Evolutionary conservation across 1,140 invertebrate genomes (phyloP).

Genomic region (Solen grandis): DNA sequence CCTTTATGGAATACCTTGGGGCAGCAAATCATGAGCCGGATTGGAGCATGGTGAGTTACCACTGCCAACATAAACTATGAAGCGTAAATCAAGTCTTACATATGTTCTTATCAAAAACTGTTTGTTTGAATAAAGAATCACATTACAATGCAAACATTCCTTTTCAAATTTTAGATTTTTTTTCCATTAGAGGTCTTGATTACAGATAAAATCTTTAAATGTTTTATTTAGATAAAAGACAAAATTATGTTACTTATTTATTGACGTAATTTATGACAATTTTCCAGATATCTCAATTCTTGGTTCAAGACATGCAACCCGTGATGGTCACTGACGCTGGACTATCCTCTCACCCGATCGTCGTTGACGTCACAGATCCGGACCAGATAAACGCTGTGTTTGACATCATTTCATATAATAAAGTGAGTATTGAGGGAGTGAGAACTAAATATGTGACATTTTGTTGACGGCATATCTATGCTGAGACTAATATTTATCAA

Average conservation of each 20-base stretch:
- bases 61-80: too few species aligned
- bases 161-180: background rate
- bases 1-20: slow-evolving; percentile 88
- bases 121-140: background rate
- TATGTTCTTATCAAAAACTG: background rate
- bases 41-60: slow-evolving; percentile 86
- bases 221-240: too few species aligned
- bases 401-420: slow-evolving; percentile 74
- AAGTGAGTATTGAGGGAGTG: slow-evolving; percentile 56
- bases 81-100: background rate
- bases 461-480: background rate
- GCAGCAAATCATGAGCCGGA: slow-evolving; percentile 86
- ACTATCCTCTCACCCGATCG: slow-evolving; percentile 72
- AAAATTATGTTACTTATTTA: background rate
- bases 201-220: too few species aligned
- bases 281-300: slow-evolving; percentile 74
- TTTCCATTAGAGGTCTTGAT: too few species aligned
- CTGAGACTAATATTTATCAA: too few species aligned
- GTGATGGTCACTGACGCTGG: slow-evolving; percentile 72
- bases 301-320: slow-evolving; percentile 66
- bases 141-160: background rate
- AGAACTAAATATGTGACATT: background rate
- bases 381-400: slow-evolving; percentile 73
- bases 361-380: slow-evolving; percentile 67
- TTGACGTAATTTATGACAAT: background rate